Evolutionary conservation across 2,797 vertebrate genomes (phyloP), one percentile per base, ranked within the genome.

Genomic region (Sebastolobus altivelis): DNA sequence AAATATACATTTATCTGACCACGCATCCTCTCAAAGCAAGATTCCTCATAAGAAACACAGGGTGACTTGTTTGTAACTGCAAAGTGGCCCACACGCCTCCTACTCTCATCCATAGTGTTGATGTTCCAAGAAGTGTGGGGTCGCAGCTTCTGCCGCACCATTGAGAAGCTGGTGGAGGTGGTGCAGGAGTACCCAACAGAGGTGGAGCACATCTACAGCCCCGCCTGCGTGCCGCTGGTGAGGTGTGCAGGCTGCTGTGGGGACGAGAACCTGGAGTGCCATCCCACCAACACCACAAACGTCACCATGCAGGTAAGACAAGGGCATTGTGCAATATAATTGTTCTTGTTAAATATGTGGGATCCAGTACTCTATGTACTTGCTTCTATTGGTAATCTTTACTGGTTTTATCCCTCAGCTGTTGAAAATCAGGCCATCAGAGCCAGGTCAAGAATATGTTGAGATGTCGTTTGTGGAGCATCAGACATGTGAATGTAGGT

Each of bases 401-500:
- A 74, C 56, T 69, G 54, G 27, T 77, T 81, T 88, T 14, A 76
- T 76, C 78, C 73, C 73, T 80, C 91, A 96, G 98, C 95, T 99
- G 80, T 91, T 99, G 95, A 99, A 97, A 96, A 97, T 98, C 92
- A 95, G 95, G 79, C 95, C 96, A 46, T 95, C 93, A 2, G 95
- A 96, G 43, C 93, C 94, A n/a, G 94, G 84, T 70, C 93, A 95
- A 74, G 95, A 97, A 86, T 98, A 97, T 4, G 96, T 97, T 91
- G 96, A 98, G 93, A 96, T 98, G 96, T 92, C 92, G 0, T 99
- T 99, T 96, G 95, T 96, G 3, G 97, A 98, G 94, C 97, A 99
- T 76, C 96, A 94, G 93, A 93, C 93, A 93, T 99, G 98, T 89
- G 96, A 97, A 93, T 99, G 98, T 98, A 98, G 97, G 98, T 99